phyloP scores from a whole-genome alignment of 30 jellyfish, hydroid and myxozoan species.

The Aurelia coerulea region DNA sequence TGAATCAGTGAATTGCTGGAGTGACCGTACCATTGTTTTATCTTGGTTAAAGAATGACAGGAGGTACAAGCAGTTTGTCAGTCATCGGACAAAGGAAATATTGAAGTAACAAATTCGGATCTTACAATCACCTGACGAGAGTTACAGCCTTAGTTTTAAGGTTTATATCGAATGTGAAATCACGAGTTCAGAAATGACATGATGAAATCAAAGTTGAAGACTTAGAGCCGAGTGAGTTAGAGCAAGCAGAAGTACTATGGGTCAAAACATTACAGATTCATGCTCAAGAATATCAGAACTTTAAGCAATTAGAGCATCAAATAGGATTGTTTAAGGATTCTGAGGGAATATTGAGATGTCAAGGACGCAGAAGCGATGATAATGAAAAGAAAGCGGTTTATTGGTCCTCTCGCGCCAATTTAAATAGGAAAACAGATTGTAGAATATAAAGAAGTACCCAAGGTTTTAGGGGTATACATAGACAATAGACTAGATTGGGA shows the following conservation, averaged over 20 bases:
- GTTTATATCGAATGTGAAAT: conserved; percentile 36
- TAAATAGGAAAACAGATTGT: conserved; percentile 12
- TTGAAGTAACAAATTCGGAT: conserved; percentile 16
- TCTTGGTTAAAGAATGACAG: conserved; percentile 30
- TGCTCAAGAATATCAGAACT: conserved; percentile 6
- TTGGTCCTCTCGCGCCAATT: conserved; percentile 33
- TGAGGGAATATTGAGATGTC: conserved; percentile 37
- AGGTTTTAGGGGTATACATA: background rate
- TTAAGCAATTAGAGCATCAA: conserved; percentile 29
- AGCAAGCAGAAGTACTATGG: conserved; percentile 53
- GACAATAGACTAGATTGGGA: too few species aligned
- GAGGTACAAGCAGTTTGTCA: conserved; percentile 44
- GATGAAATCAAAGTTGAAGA: conserved; percentile 19
- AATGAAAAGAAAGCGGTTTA: background rate
- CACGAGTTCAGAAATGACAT: conserved; percentile 17
- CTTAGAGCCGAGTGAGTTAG: conserved; percentile 30
- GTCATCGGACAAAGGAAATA: conserved; percentile 39
- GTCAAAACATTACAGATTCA: conserved; percentile 20
- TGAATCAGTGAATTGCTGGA: conserved; percentile 24
- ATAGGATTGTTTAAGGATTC: conserved; percentile 36
- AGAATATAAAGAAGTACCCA: conserved; percentile 26
- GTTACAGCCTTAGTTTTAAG: conserved; percentile 36
- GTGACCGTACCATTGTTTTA: conserved; percentile 47
- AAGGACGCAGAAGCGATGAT: conserved; percentile 2
- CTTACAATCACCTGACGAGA: conserved; percentile 25